These are phyloP conservation scores for Channa maculata DNA, from an alignment of 2,113 vertebrate species.

Conservation along the genomic window DNA sequence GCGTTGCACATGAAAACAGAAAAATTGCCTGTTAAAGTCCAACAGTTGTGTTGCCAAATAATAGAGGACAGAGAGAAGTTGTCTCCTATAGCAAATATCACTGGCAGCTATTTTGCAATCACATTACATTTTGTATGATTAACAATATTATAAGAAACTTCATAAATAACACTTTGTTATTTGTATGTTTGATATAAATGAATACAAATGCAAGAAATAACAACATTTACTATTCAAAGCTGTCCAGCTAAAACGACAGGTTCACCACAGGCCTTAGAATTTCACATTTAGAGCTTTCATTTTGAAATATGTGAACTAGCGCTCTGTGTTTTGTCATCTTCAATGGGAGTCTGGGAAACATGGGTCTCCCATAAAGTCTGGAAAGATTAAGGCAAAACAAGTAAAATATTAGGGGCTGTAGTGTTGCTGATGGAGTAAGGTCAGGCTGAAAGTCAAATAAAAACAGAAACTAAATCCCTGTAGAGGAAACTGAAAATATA, in stretches of 20 bases:
- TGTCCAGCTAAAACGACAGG: not conserved
- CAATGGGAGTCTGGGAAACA: not conserved
- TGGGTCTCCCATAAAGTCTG: not conserved
- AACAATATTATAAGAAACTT: too few relatives aligned
- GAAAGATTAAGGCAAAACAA: not conserved
- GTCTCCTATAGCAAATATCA: too few relatives aligned
- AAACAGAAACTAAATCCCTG: slow-evolving; percentile 3
- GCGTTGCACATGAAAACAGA: too few relatives aligned
- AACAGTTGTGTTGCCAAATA: too few relatives aligned
- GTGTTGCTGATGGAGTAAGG: not conserved
- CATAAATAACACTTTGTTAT: too few relatives aligned
- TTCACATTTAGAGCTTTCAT: not conserved
- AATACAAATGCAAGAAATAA: too few relatives aligned
- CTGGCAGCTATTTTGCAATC: too few relatives aligned
- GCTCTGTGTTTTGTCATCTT: not conserved
- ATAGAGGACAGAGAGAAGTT: too few relatives aligned
- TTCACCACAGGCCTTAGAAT: not conserved
- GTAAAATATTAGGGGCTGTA: not conserved
- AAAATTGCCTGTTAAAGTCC: too few relatives aligned
- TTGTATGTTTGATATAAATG: too few relatives aligned
- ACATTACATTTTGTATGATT: too few relatives aligned
- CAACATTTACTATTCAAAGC: not conserved
- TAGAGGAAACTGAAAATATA: not conserved
- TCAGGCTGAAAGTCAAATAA: slow-evolving; percentile 9
- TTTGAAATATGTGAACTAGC: not conserved